Evolutionary conservation across 2,888 invertebrate genomes (phyloP).

Genomic region (Dicyrtomina minuta): DNA sequence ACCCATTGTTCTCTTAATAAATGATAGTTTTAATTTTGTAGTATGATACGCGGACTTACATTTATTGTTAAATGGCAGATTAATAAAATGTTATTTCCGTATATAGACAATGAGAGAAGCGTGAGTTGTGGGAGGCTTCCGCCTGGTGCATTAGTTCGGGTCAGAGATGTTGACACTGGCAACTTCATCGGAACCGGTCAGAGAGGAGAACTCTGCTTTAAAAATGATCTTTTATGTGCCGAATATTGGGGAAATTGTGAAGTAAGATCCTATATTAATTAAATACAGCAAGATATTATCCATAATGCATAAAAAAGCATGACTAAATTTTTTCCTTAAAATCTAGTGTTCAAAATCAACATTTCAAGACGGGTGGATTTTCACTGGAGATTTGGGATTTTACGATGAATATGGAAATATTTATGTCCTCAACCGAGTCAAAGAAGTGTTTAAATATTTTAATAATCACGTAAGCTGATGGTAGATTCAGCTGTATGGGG

Average conservation of each 20-base stretch:
- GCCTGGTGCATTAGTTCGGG: slow-evolving; percentile 55
- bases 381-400: slow-evolving; percentile 49
- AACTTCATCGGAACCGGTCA: slow-evolving; percentile 55
- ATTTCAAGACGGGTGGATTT: slow-evolving; percentile 43
- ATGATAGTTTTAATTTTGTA: slow-evolving; percentile 9
- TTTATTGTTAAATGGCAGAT: slow-evolving; percentile 22
- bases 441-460: slow-evolving; percentile 50
- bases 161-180: slow-evolving; percentile 51
- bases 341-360: slow-evolving; percentile 30
- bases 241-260: slow-evolving; percentile 41
- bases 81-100: too few relatives aligned
- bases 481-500: too few relatives aligned
- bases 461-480: slow-evolving; percentile 41
- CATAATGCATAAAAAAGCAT: too few relatives aligned
- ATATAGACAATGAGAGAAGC: too few relatives aligned
- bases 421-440: slow-evolving; percentile 45
- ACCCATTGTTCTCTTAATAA: too few relatives aligned
- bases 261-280: slow-evolving; percentile 32
- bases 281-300: too few relatives aligned
- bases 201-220: slow-evolving; percentile 59
- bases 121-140: slow-evolving; percentile 36
- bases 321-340: neutral
- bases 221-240: slow-evolving; percentile 47
- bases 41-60: neutral
- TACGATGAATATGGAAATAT: slow-evolving; percentile 45